These are phyloP conservation scores for Phaetusa simplex DNA, from an alignment of 2,113 vertebrate genomes.

Conservation along the genomic window DNA sequence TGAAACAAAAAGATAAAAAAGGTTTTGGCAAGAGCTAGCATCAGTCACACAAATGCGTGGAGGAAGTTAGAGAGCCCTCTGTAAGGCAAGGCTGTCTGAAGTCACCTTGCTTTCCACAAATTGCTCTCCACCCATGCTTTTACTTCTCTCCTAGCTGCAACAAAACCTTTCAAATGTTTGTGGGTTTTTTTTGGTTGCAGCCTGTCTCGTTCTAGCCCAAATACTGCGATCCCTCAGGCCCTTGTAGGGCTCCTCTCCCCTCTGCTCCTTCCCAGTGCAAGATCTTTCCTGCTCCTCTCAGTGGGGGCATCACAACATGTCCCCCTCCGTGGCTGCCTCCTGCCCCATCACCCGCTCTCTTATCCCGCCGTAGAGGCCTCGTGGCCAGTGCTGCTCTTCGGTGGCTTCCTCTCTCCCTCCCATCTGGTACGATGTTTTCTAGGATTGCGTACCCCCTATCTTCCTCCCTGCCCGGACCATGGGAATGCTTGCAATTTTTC, in stretches of 20 bases:
- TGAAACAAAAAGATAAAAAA: conserved; percentile 4
- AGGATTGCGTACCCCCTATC: fast-evolving
- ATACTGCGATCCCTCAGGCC: neutral
- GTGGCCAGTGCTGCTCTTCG: fast-evolving
- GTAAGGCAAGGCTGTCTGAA: neutral
- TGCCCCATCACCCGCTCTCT: neutral
- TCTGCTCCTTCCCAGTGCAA: neutral
- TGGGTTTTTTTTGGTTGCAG: neutral
- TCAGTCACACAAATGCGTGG: neutral
- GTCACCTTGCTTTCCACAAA: neutral
- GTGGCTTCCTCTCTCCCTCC: neutral
- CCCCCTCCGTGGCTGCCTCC: fast-evolving
- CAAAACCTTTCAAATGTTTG: neutral
- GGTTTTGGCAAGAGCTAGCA: neutral
- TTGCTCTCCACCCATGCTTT: neutral
- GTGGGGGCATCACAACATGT: neutral
- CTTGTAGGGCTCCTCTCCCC: neutral
- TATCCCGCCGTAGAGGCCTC: fast-evolving
- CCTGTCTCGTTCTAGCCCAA: neutral
- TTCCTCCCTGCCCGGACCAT: fast-evolving
- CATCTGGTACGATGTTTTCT: neutral
- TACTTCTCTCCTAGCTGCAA: neutral
- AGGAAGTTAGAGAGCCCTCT: neutral
- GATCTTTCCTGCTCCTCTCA: neutral
- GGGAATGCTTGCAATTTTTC: neutral